Evolutionary conservation across 2,888 invertebrate genomes (phyloP), one percentile per base, ranked within the genome.

Genomic region (Nephrotoma appendiculata): DNA sequence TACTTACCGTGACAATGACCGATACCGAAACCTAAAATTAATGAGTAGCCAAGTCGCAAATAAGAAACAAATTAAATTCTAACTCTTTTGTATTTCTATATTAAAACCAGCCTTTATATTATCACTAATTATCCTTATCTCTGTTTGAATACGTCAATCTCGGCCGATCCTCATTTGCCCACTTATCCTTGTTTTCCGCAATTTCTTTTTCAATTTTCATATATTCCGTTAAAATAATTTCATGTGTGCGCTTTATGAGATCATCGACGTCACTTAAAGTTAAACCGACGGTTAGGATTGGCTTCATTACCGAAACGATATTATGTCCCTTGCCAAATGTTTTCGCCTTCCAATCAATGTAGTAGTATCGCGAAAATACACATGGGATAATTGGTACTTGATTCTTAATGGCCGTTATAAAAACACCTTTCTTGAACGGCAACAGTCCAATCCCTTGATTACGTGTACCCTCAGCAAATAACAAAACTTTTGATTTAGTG

Each of bases 351-450:
- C n/a, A 31, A 57, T 86, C 57, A 57, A 41, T 15, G 11, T 57
- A 86, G 41, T 86, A 86, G 41, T 86, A 86, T 7, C 31, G 92
- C 19, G 96, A 96, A 87, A 96, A 94, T 15, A 97, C 96, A 0
- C 97, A 94, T 0, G 98, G 97, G 89, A 96, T 95, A 88, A 98
- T 95, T 3, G 97, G 96, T 86, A 96, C 94, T 89, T 94, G 94
- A 0, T 96, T 95, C 88, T 94, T 94, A 88, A 97, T 92, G 0
- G 98, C 98, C 87, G 97, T 94, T 91, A 97, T 96, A 92, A 98
- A 98, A 11, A 97, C 98, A 5, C 98, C 98, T 90, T 98, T 98
- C 90, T 98, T 97, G 91, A 98, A 97, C 1, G 97, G 96, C 88
- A 97, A 91, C 89, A 98, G 91, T 86, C 93, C 93, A 44, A 94